These are phyloP conservation scores for Halictus ligatus DNA, from an alignment of 2,888 invertebrate species.

Conservation along the genomic window DNA sequence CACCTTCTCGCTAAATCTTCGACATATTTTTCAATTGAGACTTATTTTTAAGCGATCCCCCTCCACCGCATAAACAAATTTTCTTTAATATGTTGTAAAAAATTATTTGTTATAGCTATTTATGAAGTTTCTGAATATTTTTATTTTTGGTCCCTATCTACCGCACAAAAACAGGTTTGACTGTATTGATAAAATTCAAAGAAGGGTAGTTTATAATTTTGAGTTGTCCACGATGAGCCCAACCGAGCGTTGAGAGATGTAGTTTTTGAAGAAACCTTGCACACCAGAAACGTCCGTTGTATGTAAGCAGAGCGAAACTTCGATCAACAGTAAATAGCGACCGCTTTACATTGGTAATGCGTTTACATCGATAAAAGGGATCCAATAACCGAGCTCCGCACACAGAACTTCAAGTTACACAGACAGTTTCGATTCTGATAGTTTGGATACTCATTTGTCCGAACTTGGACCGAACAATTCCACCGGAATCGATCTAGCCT, in stretches of 20 bases:
- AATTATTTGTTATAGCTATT: too few relatives aligned
- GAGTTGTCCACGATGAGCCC: neutral
- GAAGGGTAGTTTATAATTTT: neutral
- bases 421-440: slow-evolving; percentile 37
- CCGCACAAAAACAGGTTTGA: too few relatives aligned
- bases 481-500: slow-evolving; percentile 24
- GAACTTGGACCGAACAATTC: slow-evolving; percentile 22
- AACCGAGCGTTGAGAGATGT: neutral
- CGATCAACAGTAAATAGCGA: slow-evolving; percentile 22
- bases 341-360: slow-evolving; percentile 28
- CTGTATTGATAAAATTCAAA: too few relatives aligned
- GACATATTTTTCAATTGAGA: too few relatives aligned
- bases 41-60: too few relatives aligned
- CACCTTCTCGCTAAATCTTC: too few relatives aligned
- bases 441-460: slow-evolving; percentile 46
- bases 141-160: too few relatives aligned
- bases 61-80: too few relatives aligned
- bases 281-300: neutral
- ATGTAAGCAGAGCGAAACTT: neutral
- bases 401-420: slow-evolving; percentile 32
- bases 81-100: too few relatives aligned
- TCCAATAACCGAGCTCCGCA: slow-evolving; percentile 43
- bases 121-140: too few relatives aligned
- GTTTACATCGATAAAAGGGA: slow-evolving; percentile 27
- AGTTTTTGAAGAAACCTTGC: neutral